Evolutionary conservation across 1,140 invertebrate genomes (phyloP).

Genomic region (Ylistrum balloti): DNA sequence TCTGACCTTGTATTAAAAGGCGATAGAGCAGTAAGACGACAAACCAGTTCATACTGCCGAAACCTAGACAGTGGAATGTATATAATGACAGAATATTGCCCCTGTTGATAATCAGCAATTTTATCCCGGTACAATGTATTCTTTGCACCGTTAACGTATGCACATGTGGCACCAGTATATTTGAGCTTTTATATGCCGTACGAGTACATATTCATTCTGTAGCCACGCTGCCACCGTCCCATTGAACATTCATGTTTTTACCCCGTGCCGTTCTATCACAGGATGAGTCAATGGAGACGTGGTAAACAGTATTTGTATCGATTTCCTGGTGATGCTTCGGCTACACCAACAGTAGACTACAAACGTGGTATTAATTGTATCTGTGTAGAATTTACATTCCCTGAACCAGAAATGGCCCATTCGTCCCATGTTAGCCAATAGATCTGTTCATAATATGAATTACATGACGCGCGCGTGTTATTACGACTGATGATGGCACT

Average conservation of each 20-base stretch:
- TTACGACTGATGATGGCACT: background rate
- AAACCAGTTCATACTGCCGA: too few species aligned
- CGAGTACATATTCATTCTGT: too few species aligned
- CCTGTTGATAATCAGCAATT: too few species aligned
- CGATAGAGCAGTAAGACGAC: too few species aligned
- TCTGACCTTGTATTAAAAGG: too few species aligned
- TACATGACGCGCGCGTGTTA: background rate
- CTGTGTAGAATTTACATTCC: background rate
- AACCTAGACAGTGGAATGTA: too few species aligned
- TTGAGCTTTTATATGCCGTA: too few species aligned
- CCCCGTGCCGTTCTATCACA: background rate
- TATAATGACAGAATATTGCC: too few species aligned
- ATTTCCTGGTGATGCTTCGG: background rate
- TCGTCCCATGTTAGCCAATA: background rate
- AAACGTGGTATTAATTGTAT: conserved; percentile 21
- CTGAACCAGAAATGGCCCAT: background rate
- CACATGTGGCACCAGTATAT: too few species aligned
- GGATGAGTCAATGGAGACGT: conserved; percentile 1
- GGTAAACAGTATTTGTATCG: background rate
- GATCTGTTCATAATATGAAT: background rate
- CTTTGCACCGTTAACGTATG: too few species aligned
- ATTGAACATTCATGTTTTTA: background rate
- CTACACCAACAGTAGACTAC: background rate
- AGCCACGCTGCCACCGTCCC: too few species aligned
- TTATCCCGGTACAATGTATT: too few species aligned